A percentile compares a stretch with the other conserved stretches of the same genome.
Evolutionary conservation across 2,113 vertebrate genomes (phyloP).

Genomic region (Empidonax traillii): DNA sequence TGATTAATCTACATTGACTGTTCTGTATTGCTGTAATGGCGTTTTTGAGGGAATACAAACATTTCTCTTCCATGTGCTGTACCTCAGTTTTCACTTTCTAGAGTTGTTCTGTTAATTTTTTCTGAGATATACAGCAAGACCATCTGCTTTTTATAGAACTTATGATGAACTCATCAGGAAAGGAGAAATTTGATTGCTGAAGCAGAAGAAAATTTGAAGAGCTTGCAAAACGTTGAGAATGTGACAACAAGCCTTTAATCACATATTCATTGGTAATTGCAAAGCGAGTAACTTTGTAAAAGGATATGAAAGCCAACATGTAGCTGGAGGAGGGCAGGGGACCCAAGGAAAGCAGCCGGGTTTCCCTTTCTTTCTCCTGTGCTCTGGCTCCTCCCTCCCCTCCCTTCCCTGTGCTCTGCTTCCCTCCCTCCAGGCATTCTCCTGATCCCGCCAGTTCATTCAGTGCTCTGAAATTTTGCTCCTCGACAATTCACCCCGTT

Average conservation of each 20-base stretch:
- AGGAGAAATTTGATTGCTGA: neutral
- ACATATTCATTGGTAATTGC: neutral
- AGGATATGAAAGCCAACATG: neutral
- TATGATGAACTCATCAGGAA: neutral
- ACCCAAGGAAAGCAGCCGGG: neutral
- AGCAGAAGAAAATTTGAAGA: neutral
- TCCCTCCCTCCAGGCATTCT: neutral
- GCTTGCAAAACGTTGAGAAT: neutral
- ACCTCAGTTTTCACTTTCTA: neutral
- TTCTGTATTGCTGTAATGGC: neutral
- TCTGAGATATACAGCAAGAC: neutral
- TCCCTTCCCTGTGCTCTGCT: neutral
- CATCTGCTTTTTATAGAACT: neutral
- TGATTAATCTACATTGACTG: neutral
- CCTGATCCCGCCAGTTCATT: accelerated
- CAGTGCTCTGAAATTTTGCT: neutral
- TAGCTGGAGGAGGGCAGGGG: neutral
- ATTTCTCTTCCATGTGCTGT: neutral
- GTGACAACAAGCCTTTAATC: neutral
- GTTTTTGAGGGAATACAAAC: neutral
- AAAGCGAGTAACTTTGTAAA: neutral
- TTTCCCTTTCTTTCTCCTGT: neutral
- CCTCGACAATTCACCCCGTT: accelerated
- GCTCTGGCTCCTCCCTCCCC: neutral
- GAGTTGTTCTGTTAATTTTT: neutral